These are phyloP conservation scores for Cosmopolites sordidus DNA, from an alignment of 2,888 invertebrate genomes.

Conservation along the genomic window DNA sequence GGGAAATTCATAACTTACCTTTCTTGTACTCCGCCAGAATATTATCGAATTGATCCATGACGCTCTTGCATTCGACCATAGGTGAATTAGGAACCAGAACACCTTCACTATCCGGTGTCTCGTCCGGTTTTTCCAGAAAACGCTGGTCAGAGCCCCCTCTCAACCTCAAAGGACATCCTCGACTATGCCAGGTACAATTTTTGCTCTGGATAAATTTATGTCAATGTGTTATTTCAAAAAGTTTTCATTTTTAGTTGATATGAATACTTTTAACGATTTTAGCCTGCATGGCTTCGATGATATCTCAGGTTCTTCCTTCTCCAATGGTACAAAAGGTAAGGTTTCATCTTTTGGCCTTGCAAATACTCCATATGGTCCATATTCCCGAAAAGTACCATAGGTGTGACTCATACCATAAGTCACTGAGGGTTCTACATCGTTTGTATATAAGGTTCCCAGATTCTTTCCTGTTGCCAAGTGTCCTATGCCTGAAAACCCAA, in stretches of 20 bases:
- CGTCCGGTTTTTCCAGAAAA: neutral
- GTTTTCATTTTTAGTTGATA: no score
- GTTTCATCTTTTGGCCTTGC: constrained; percentile 34
- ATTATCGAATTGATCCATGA: constrained; percentile 45
- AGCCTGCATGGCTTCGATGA: constrained; percentile 2
- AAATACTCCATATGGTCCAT: constrained; percentile 42
- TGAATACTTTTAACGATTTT: neutral
- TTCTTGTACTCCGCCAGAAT: constrained; percentile 41
- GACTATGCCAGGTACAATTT: constrained; percentile 12
- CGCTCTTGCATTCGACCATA: constrained; percentile 40
- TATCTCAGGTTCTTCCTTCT: neutral
- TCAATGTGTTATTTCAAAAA: no score
- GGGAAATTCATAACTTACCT: constrained; percentile 18
- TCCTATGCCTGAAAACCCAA: constrained; percentile 35
- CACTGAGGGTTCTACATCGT: constrained; percentile 33
- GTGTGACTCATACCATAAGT: constrained; percentile 42
- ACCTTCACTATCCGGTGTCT: neutral
- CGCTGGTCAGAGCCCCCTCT: constrained; percentile 25
- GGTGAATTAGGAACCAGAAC: constrained; percentile 32
- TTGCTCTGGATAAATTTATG: neutral
- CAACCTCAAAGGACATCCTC: constrained; percentile 14
- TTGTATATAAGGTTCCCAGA: constrained; percentile 39
- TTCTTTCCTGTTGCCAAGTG: constrained; percentile 42
- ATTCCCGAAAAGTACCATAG: constrained; percentile 40
- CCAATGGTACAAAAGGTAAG: constrained; percentile 32